These are phyloP conservation scores for Mercenaria mercenaria DNA, from an alignment of 1,140 invertebrate genomes.

Conservation along the genomic window DNA sequence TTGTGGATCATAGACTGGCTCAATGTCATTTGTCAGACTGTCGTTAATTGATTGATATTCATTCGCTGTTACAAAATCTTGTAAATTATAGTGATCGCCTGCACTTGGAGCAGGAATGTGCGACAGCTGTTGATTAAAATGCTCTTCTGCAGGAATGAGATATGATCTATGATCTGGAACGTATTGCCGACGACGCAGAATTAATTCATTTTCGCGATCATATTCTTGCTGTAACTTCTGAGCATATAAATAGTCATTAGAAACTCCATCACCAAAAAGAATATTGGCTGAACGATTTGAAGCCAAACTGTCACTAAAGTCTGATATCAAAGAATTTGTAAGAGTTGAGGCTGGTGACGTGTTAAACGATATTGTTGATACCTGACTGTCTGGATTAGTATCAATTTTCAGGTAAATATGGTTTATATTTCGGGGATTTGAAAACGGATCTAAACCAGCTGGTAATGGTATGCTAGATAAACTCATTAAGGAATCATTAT, in stretches of 20 bases:
- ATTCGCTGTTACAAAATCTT: neutral
- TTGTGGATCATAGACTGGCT: neutral
- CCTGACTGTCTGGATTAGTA: neutral
- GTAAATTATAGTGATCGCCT: neutral
- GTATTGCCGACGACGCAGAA: neutral
- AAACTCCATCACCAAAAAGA: constrained; percentile 43
- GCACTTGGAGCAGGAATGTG: neutral
- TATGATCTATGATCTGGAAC: neutral
- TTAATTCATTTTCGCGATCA: constrained; percentile 14
- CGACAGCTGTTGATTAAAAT: neutral
- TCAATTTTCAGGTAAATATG: neutral
- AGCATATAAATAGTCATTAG: constrained; percentile 30
- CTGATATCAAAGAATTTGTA: neutral
- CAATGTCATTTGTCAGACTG: constrained; percentile 8
- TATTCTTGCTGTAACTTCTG: constrained; percentile 38
- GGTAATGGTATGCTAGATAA: constrained; percentile 1
- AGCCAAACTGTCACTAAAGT: constrained; percentile 24
- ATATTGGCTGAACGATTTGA: constrained; percentile 16
- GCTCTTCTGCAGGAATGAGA: neutral
- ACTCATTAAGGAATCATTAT: neutral
- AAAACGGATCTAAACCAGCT: constrained; percentile 5
- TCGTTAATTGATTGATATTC: neutral
- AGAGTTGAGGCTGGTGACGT: neutral
- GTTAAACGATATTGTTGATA: neutral
- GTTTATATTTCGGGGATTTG: neutral